phyloP scores from a whole-genome alignment of 2,888 invertebrate species.

The Chymomyza amoena region DNA sequence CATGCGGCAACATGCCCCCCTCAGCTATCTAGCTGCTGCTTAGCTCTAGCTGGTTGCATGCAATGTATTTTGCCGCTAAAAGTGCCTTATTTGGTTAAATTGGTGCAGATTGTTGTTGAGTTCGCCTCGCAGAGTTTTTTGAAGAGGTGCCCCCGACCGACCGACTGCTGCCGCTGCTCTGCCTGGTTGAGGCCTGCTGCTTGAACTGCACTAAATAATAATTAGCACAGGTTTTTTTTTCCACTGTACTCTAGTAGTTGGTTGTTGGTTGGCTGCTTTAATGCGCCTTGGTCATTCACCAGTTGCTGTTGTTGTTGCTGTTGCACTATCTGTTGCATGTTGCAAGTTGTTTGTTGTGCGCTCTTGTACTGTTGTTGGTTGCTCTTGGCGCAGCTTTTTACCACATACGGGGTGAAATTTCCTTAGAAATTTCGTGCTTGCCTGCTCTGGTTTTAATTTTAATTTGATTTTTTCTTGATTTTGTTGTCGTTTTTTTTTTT shows the following conservation, averaged over 20 bases:
- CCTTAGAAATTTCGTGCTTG: slow-evolving; percentile 75
- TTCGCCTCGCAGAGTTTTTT: neutral
- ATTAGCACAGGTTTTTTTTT: slow-evolving; percentile 74
- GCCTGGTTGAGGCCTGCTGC: slow-evolving; percentile 27
- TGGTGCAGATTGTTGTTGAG: slow-evolving; percentile 69
- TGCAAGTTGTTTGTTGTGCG: slow-evolving; percentile 7
- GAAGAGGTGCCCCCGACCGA: neutral
- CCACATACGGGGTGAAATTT: slow-evolving; percentile 73
- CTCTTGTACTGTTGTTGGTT: slow-evolving; percentile 14
- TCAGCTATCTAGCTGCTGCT: neutral
- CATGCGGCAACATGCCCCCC: neutral
- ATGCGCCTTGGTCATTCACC: slow-evolving; percentile 61
- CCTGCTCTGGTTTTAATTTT: slow-evolving; percentile 75
- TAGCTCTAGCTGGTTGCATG: slow-evolving; percentile 57
- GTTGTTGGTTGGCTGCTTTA: slow-evolving; percentile 57
- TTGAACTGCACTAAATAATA: slow-evolving; percentile 72
- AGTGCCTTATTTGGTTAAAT: slow-evolving; percentile 75
- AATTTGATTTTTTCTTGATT: slow-evolving; percentile 72
- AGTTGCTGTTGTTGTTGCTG: neutral
- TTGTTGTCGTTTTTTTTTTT: slow-evolving; percentile 24
- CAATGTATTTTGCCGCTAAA: slow-evolving; percentile 72
- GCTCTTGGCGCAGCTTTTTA: slow-evolving; percentile 12
- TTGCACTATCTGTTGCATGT: slow-evolving; percentile 56
- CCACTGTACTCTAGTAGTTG: slow-evolving; percentile 19
- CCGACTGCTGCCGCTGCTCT: neutral